Percentiles rank a stretch among this genome's conserved stretches.
These are phyloP conservation scores for Lasioglossum albipes DNA, from an alignment of 1,140 invertebrate species.

Conservation along the genomic window DNA sequence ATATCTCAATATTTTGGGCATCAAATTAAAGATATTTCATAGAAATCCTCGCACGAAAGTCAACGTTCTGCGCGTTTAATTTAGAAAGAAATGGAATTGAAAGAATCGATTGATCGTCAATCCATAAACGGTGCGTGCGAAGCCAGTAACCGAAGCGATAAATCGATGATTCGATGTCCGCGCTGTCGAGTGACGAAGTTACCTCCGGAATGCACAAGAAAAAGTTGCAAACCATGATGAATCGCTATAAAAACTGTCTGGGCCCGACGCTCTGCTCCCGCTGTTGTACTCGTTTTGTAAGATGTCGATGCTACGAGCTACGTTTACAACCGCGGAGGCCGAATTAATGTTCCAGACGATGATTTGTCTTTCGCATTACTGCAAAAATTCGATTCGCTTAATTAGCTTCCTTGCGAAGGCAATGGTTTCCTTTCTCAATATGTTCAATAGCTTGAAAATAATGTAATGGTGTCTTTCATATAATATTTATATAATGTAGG, in stretches of 20 bases:
- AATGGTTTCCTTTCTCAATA: too few relatives aligned
- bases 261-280: slow-evolving; percentile 14
- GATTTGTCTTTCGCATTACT: background rate
- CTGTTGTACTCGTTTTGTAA: background rate
- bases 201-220: slow-evolving; percentile 38
- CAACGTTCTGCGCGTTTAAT: slow-evolving; percentile 16
- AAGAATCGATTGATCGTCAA: slow-evolving; percentile 25
- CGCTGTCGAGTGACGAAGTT: slow-evolving; percentile 37
- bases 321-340: slow-evolving; percentile 34
- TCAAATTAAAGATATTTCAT: background rate
- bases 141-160: slow-evolving; percentile 43
- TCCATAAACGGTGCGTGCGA: slow-evolving; percentile 45
- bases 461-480: too few relatives aligned
- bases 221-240: slow-evolving; percentile 50
- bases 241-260: slow-evolving; percentile 47
- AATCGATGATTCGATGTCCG: slow-evolving; percentile 38
- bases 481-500: too few relatives aligned
- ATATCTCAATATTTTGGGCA: background rate
- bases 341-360: slow-evolving; percentile 8
- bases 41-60: background rate
- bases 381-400: background rate
- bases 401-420: background rate
- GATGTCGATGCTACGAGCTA: slow-evolving; percentile 28
- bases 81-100: slow-evolving; percentile 5
- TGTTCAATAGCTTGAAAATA: too few relatives aligned